phyloP scores from a whole-genome alignment of 2,888 invertebrate species.

The Drosophila neotestacea region DNA sequence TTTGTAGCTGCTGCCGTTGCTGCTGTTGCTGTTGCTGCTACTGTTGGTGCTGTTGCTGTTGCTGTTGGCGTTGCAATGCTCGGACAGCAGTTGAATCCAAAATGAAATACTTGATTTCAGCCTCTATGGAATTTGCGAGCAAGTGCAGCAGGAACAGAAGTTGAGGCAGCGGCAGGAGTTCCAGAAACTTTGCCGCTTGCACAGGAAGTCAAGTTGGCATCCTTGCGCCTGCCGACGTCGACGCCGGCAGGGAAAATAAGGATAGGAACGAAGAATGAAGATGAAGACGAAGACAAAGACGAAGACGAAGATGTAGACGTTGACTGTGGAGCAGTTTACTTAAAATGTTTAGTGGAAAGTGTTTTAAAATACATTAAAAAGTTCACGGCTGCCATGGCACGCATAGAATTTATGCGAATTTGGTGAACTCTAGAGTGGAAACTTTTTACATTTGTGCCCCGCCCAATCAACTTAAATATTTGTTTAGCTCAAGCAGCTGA shows the following conservation, averaged over 20 bases:
- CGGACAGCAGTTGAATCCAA: constrained; percentile 80
- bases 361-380: constrained; percentile 82
- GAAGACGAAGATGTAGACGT: constrained; percentile 20
- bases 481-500: constrained; percentile 68
- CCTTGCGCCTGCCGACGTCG: constrained; percentile 40
- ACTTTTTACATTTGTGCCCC: constrained; percentile 77
- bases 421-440: constrained; percentile 78
- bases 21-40: constrained; percentile 28
- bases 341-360: constrained; percentile 82
- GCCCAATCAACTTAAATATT: constrained; percentile 79
- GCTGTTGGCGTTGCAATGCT: constrained; percentile 66
- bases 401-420: constrained; percentile 81
- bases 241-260: constrained; percentile 17
- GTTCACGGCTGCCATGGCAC: constrained; percentile 80
- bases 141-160: constrained; percentile 53
- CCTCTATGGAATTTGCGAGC: constrained; percentile 72
- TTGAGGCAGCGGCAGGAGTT: constrained; percentile 39
- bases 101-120: constrained; percentile 82
- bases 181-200: constrained; percentile 70
- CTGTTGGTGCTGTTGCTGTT: constrained; percentile 33
- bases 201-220: constrained; percentile 77
- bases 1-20: constrained; percentile 55
- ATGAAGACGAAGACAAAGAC: constrained; percentile 17
- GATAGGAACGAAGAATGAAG: constrained; percentile 10
- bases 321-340: constrained; percentile 68